A percentile compares a stretch with the other conserved stretches of the same genome.
Conservation (phyloP, 2,113 vertebrate species). For the Marmota monax region DNA sequence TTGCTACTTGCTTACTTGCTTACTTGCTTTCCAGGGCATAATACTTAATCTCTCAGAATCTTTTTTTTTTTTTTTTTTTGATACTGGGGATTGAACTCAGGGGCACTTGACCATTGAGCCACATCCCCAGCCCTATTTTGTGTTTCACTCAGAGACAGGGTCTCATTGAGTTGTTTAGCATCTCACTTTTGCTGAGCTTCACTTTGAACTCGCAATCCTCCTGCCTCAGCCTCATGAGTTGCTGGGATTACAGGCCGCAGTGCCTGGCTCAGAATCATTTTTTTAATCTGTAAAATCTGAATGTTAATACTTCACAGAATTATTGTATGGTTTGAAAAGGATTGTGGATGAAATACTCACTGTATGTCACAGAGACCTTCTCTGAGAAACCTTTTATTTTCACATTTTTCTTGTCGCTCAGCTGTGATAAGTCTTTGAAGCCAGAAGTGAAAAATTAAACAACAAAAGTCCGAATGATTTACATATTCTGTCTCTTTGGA, state of each 20-base stretch:
- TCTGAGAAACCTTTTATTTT: background rate
- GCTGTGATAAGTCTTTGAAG: background rate
- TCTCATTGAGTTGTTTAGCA: no score
- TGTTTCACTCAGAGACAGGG: no score
- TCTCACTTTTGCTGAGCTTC: no score
- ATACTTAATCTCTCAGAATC: background rate
- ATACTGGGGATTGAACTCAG: no score
- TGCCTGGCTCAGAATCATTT: background rate
- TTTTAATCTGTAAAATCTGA: conserved; percentile 10
- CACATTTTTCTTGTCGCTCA: background rate
- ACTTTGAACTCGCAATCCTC: no score
- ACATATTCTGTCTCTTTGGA: background rate
- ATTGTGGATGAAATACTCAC: background rate
- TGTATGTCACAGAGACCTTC: background rate
- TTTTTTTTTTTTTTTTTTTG: no score
- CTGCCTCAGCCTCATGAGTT: no score
- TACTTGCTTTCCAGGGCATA: background rate
- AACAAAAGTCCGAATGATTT: background rate
- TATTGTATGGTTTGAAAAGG: background rate
- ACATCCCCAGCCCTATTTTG: no score
- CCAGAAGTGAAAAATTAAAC: background rate
- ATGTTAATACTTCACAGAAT: background rate
- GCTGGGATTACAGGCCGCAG: no score
- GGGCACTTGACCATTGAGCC: no score
- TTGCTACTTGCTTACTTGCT: background rate